phyloP scores from a whole-genome alignment of 1,140 invertebrate species.

The Heliconius eleuchia region DNA sequence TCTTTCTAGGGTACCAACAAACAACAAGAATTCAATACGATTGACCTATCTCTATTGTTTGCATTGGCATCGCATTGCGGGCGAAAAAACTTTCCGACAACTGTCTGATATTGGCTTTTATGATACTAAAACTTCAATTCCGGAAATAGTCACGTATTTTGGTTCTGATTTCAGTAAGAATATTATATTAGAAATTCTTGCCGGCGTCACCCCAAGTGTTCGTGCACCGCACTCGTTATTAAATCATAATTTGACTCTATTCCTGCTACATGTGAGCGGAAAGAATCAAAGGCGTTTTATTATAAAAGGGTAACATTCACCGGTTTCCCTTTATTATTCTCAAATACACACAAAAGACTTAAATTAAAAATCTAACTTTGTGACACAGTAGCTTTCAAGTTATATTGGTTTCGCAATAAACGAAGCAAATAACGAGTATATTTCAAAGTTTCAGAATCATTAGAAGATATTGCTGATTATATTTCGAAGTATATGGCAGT shows the following conservation, averaged over 20 bases:
- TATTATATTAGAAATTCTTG: slow-evolving; percentile 35
- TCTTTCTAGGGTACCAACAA: slow-evolving; percentile 1
- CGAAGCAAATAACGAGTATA: neutral
- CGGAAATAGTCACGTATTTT: slow-evolving; percentile 38
- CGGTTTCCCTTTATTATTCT: slow-evolving; percentile 1
- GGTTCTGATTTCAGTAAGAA: slow-evolving; percentile 23
- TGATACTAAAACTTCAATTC: slow-evolving; percentile 35
- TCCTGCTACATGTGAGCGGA: slow-evolving; percentile 15
- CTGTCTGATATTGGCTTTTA: slow-evolving; percentile 32
- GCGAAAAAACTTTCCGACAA: slow-evolving; percentile 16
- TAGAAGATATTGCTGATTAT: neutral
- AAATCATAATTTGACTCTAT: slow-evolving; percentile 32
- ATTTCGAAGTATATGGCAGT: neutral
- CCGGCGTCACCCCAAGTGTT: slow-evolving; percentile 30
- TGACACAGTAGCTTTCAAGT: slow-evolving; percentile 1
- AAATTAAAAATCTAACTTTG: slow-evolving; percentile 19
- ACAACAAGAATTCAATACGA: slow-evolving; percentile 20
- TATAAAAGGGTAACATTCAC: slow-evolving; percentile 13
- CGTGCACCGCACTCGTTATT: slow-evolving; percentile 24
- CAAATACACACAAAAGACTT: neutral
- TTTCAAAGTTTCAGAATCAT: neutral
- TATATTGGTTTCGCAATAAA: slow-evolving; percentile 4
- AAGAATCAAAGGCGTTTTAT: slow-evolving; percentile 10
- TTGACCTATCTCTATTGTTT: slow-evolving; percentile 19
- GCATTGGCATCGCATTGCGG: slow-evolving; percentile 22